These are phyloP conservation scores for Listronotus oregonensis DNA, from an alignment of 1,140 invertebrate genomes.

Conservation along the genomic window DNA sequence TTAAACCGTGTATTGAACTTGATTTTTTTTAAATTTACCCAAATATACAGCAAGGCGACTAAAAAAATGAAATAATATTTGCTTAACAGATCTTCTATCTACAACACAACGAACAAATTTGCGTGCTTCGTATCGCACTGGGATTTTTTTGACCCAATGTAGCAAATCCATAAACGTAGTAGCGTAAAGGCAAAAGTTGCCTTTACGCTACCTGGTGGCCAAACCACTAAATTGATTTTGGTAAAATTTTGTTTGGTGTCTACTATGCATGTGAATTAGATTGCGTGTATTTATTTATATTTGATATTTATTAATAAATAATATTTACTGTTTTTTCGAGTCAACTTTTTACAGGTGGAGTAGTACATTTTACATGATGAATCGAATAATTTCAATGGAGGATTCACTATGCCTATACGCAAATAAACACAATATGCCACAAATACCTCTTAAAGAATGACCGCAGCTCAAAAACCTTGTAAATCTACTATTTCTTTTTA, in stretches of 20 bases:
- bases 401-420: conserved; percentile 21
- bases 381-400: conserved; percentile 31
- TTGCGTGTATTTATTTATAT: not conserved
- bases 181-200: not conserved
- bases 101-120: too few species aligned
- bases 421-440: conserved; percentile 38
- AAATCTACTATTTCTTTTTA: too few species aligned
- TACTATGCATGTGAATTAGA: too few species aligned
- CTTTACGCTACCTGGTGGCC: not conserved
- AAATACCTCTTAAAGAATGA: conserved; percentile 34
- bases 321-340: not conserved
- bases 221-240: conserved; percentile 1
- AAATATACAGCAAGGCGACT: too few species aligned
- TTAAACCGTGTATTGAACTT: too few species aligned
- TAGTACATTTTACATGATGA: conserved; percentile 5
- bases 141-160: too few species aligned
- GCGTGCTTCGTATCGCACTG: too few species aligned
- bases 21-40: too few species aligned
- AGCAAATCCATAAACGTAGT: too few species aligned
- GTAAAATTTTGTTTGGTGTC: too few species aligned
- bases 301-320: not conserved
- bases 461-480: conserved; percentile 11
- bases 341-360: not conserved
- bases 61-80: too few species aligned
- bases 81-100: too few species aligned